A percentile compares a stretch with the other conserved stretches of the same genome.
Evolutionary conservation across 2,888 invertebrate genomes (phyloP).

Genomic region (Pachymerium ferrugineum): DNA sequence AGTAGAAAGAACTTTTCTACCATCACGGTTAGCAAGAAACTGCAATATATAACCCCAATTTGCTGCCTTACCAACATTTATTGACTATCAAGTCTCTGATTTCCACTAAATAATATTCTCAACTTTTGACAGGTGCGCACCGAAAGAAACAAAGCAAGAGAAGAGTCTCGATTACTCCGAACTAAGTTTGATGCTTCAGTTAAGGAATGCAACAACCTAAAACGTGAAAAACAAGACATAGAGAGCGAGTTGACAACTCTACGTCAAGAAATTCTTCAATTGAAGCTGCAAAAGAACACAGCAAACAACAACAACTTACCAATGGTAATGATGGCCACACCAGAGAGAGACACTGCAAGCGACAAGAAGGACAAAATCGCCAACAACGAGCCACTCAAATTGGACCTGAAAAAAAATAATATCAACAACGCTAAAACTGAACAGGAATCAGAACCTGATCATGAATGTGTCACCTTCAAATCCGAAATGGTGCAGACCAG

Average conservation of each 20-base stretch:
- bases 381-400: background rate
- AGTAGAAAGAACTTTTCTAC: too few relatives aligned
- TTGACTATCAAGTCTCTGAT: too few relatives aligned
- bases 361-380: background rate
- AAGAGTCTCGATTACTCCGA: constrained; percentile 77
- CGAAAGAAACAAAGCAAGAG: constrained; percentile 86
- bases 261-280: constrained; percentile 61
- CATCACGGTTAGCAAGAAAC: too few relatives aligned
- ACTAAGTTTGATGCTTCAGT: constrained; percentile 69
- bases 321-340: constrained; percentile 6
- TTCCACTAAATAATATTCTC: too few relatives aligned
- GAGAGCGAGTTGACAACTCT: constrained; percentile 69
- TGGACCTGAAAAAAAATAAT: background rate
- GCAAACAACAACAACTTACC: background rate
- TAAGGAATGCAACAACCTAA: constrained; percentile 68
- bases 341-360: constrained; percentile 36
- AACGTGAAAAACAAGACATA: constrained; percentile 71
- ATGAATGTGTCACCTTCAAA: constrained; percentile 27
- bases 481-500: constrained; percentile 30
- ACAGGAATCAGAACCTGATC: background rate
- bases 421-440: background rate
- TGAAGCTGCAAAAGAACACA: background rate
- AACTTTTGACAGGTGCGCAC: constrained; percentile 61
- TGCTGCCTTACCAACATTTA: too few relatives aligned
- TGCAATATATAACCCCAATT: too few relatives aligned